Conservation (phyloP, 2,797 vertebrate species). For the Leucoraja ocellata region DNA sequence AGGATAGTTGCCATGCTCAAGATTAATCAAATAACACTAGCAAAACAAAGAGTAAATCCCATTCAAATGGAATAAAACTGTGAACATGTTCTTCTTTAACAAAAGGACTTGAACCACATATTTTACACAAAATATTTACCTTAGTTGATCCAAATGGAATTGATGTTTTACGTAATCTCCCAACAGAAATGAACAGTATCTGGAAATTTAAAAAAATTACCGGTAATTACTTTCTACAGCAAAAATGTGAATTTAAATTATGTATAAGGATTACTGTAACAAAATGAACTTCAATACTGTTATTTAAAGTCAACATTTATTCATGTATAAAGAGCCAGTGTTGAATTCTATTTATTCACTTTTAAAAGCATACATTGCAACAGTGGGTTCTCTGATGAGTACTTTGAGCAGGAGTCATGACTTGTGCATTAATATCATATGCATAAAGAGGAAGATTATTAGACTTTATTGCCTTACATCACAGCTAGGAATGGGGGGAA, state of each 20-base stretch:
- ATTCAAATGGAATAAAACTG: not conserved
- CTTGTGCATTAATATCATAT: not conserved
- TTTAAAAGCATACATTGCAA: not conserved
- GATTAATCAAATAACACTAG: not conserved
- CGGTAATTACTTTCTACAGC: not conserved
- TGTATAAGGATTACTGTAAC: not conserved
- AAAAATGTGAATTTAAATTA: not conserved
- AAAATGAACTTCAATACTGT: not conserved
- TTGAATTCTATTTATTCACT: not conserved
- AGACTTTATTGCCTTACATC: too few species aligned
- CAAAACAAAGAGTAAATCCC: not conserved
- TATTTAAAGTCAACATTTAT: not conserved
- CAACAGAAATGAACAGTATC: not conserved
- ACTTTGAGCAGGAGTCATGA: not conserved
- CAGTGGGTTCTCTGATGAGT: not conserved
- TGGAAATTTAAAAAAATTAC: not conserved
- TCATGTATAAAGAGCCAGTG: not conserved
- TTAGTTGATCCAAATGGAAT: constrained; percentile 32
- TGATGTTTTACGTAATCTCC: not conserved
- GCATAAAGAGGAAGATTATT: too few species aligned
- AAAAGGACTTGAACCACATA: not conserved
- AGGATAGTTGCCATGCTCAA: not conserved
- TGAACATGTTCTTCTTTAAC: not conserved
- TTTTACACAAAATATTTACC: not conserved
- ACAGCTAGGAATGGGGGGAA: too few species aligned